These are phyloP conservation scores for Heterodera schachtii DNA, from an alignment of 1,140 invertebrate species.

Conservation along the genomic window DNA sequence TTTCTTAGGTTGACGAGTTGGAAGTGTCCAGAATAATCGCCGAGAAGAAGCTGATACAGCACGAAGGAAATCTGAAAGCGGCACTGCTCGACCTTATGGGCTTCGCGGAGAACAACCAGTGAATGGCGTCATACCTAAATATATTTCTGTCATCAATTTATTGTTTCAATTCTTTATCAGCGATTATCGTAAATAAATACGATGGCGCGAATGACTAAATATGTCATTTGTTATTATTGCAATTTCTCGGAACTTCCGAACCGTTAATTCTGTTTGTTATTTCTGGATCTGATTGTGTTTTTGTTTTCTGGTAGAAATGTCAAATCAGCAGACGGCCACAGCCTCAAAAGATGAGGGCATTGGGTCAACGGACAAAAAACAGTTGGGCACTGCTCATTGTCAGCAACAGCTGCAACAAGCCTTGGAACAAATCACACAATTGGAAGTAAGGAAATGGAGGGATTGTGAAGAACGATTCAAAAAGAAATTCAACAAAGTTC, in stretches of 20 bases:
- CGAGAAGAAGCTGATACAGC: conserved; percentile 29
- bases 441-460: conserved; percentile 9
- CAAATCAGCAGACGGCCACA: conserved; percentile 2
- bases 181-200: too few relatives aligned
- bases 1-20: conserved; percentile 26
- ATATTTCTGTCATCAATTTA: too few relatives aligned
- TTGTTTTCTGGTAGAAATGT: conserved; percentile 19
- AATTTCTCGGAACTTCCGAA: too few relatives aligned
- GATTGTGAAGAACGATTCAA: too few relatives aligned
- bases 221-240: too few relatives aligned
- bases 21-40: conserved; percentile 34
- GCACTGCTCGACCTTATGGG: conserved; percentile 32
- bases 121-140: background rate
- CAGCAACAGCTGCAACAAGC: background rate
- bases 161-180: too few relatives aligned
- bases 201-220: too few relatives aligned
- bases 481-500: too few relatives aligned
- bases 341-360: too few relatives aligned
- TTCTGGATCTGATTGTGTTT: too few relatives aligned
- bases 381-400: background rate
- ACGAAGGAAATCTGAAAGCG: conserved; percentile 32
- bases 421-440: conserved; percentile 7
- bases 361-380: background rate
- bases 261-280: too few relatives aligned
- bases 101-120: conserved; percentile 15